phyloP scores from a whole-genome alignment of 2,797 vertebrate species.

The Crotalus adamanteus region DNA sequence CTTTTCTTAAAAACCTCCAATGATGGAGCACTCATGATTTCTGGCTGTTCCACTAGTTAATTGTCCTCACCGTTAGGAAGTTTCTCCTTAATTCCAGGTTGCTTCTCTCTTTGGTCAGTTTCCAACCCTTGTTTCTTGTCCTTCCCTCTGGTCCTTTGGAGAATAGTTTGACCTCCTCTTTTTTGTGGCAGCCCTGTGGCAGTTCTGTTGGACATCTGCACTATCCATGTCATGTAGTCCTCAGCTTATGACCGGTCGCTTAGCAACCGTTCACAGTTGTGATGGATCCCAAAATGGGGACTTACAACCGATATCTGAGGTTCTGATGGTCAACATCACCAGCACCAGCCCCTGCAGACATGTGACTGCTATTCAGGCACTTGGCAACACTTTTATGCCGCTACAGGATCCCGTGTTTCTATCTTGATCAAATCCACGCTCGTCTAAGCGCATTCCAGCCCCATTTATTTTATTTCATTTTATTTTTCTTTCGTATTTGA shows the following conservation, averaged over 20 bases:
- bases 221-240: background rate
- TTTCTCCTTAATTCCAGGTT: too few species aligned
- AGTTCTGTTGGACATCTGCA: background rate
- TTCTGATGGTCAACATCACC: background rate
- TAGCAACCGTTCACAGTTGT: background rate
- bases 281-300: background rate
- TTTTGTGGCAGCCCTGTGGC: too few species aligned
- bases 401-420: background rate
- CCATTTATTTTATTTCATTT: background rate
- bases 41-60: too few species aligned
- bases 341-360: background rate
- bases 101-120: too few species aligned
- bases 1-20: too few species aligned
- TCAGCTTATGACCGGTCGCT: background rate
- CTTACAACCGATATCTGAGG: background rate
- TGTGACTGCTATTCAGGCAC: background rate
- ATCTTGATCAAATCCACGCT: background rate
- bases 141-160: too few species aligned
- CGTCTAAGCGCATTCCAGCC: background rate
- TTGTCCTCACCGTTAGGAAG: too few species aligned
- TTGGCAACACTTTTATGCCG: too few species aligned
- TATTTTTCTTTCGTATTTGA: background rate
- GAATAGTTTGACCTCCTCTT: too few species aligned
- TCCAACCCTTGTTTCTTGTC: too few species aligned
- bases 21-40: too few species aligned